These are phyloP conservation scores for Deilephila elpenor DNA, from an alignment of 2,888 invertebrate species.

Conservation along the genomic window DNA sequence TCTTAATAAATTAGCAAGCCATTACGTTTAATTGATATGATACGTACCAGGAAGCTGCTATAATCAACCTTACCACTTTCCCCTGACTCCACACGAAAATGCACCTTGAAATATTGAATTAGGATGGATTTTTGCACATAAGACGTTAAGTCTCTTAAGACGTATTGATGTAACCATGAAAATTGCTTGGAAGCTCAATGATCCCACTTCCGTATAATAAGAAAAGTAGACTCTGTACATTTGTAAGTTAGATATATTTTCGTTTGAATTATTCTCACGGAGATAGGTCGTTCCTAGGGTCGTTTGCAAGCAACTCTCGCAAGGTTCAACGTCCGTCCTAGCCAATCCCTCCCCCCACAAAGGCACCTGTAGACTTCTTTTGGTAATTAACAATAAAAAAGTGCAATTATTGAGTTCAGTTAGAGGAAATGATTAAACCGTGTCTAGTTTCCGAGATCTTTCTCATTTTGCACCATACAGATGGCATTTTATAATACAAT, in stretches of 20 bases:
- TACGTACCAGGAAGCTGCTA: conserved; percentile 76
- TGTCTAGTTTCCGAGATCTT: conserved; percentile 23
- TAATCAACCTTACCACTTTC: conserved; percentile 64
- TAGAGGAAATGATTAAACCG: conserved; percentile 42
- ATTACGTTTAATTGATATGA: conserved; percentile 78
- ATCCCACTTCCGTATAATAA: conserved; percentile 67
- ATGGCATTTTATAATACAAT: conserved; percentile 23
- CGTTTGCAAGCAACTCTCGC: conserved; percentile 51
- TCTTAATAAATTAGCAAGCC: conserved; percentile 76
- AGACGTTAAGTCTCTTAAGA: conserved; percentile 46
- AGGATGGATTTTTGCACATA: conserved; percentile 44
- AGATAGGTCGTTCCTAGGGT: conserved; percentile 53
- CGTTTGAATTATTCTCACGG: conserved; percentile 38
- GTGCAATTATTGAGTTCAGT: conserved; percentile 63
- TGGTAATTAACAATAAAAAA: conserved; percentile 76
- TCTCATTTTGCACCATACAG: conserved; percentile 13
- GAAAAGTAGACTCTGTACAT: conserved; percentile 50
- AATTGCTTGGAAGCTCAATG: conserved; percentile 80
- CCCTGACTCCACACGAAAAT: conserved; percentile 39
- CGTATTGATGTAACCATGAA: conserved; percentile 55
- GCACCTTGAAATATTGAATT: conserved; percentile 35
- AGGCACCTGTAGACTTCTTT: conserved; percentile 68
- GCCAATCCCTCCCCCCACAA: conserved; percentile 57
- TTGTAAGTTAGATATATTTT: conserved; percentile 51
- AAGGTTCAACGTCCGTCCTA: conserved; percentile 81